Percentiles rank a stretch among this genome's conserved stretches.
These are phyloP conservation scores for Apotomis betuletana DNA, from an alignment of 2,888 invertebrate species.

Conservation along the genomic window DNA sequence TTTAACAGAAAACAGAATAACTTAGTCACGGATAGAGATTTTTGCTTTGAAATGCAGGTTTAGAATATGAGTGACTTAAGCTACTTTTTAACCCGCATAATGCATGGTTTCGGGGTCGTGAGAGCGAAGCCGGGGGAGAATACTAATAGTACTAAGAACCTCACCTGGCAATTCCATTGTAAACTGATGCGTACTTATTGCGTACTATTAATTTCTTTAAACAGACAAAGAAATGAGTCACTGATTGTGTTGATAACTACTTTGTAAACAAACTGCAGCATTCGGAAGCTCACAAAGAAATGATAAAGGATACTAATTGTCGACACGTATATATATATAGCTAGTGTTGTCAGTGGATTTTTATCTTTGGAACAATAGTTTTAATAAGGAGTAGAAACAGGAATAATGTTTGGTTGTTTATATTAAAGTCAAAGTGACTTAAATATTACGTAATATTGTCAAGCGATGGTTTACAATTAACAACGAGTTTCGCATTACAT, in stretches of 20 bases:
- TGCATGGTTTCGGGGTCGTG: too few species aligned
- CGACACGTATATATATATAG: not conserved
- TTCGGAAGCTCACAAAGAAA: slow-evolving; percentile 9
- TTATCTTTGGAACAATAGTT: slow-evolving; percentile 12
- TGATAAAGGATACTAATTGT: slow-evolving; percentile 21
- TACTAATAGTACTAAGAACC: not conserved
- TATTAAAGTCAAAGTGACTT: too few species aligned
- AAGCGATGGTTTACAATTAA: too few species aligned
- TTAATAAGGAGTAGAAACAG: slow-evolving; percentile 4
- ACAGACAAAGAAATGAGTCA: slow-evolving; percentile 1
- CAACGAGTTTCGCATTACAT: too few species aligned
- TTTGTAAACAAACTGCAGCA: not conserved
- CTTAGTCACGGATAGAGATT: too few species aligned
- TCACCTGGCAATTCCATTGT: slow-evolving; percentile 5
- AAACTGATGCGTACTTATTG: not conserved
- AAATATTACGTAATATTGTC: too few species aligned
- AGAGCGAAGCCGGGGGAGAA: too few species aligned
- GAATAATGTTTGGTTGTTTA: not conserved
- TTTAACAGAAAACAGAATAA: too few species aligned
- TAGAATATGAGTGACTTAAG: too few species aligned
- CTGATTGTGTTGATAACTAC: not conserved
- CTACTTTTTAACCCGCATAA: too few species aligned
- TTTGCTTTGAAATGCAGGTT: too few species aligned
- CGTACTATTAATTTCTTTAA: not conserved
- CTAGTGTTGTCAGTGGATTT: slow-evolving; percentile 1